These are phyloP conservation scores for Catamblyrhynchus diadema DNA, from an alignment of 2,797 vertebrate species.

Conservation along the genomic window DNA sequence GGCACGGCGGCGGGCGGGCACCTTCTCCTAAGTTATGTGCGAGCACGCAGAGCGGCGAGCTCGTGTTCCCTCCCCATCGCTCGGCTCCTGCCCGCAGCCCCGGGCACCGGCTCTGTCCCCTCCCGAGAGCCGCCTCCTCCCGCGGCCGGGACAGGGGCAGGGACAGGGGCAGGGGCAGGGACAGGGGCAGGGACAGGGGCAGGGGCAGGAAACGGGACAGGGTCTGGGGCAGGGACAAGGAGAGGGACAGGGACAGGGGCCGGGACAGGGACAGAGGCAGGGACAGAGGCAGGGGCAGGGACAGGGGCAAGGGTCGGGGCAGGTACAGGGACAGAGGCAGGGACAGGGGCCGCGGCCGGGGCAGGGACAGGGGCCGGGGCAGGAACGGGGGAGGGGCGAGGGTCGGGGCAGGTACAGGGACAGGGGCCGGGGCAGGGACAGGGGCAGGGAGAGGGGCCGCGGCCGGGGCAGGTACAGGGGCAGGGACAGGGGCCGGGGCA, in stretches of 20 bases:
- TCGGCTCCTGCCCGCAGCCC: neutral
- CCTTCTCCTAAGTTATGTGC: rapidly evolving
- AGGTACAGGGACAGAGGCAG: rapidly evolving
- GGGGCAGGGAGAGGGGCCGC: rapidly evolving
- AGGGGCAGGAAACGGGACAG: too few species aligned
- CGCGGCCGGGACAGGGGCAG: too few species aligned
- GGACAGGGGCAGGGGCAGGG: rapidly evolving
- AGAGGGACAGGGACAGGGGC: too few species aligned
- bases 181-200: rapidly evolving
- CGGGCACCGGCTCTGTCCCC: too few species aligned
- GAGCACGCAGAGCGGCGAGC: rapidly evolving
- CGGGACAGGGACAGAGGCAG: too few species aligned
- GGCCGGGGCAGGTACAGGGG: rapidly evolving
- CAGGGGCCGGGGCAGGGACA: too few species aligned
- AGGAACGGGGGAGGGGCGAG: too few species aligned
- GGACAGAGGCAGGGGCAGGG: neutral
- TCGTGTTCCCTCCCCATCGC: neutral
- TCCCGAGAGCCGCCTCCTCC: neutral
- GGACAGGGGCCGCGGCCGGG: rapidly evolving
- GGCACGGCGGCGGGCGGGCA: neutral
- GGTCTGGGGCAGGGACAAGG: rapidly evolving
- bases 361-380: neutral
- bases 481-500: rapidly evolving
- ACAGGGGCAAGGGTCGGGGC: rapidly evolving
- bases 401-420: too few species aligned